These are phyloP conservation scores for Drosophila kuntzei DNA, from an alignment of 2,888 invertebrate genomes.

Conservation along the genomic window DNA sequence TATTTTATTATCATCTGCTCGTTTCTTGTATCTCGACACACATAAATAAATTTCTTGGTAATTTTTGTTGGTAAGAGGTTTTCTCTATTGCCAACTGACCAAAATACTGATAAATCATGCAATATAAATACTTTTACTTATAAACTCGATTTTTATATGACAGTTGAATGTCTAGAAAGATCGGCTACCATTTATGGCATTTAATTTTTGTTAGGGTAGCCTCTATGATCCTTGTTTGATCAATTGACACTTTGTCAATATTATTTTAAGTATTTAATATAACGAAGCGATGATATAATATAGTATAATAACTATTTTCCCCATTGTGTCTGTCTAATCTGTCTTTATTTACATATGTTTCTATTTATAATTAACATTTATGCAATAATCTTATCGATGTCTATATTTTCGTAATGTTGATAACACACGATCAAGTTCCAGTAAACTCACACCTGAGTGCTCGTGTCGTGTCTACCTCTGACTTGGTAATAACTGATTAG, in stretches of 20 bases:
- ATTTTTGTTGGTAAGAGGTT: background rate
- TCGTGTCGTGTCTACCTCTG: background rate
- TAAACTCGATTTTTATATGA: background rate
- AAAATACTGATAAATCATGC: constrained; percentile 1
- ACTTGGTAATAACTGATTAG: constrained; percentile 10
- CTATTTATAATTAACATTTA: background rate
- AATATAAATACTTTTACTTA: background rate
- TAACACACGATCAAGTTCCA: constrained; percentile 14
- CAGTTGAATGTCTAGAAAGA: background rate
- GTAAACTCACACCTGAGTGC: constrained; percentile 3
- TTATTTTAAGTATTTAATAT: background rate
- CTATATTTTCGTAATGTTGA: background rate
- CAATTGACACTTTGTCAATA: no score
- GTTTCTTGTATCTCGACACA: background rate
- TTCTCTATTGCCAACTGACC: constrained; percentile 2
- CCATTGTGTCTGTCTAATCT: background rate
- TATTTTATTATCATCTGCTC: background rate
- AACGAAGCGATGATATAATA: background rate
- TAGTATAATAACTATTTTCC: background rate
- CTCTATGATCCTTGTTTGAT: no score
- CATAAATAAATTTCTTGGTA: background rate
- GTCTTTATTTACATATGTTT: constrained; percentile 4
- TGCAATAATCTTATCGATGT: constrained; percentile 32
- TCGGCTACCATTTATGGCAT: background rate
- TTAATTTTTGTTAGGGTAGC: background rate